A percentile compares a stretch with the other conserved stretches of the same genome.
These are phyloP conservation scores for Latheticus oryzae DNA, from an alignment of 2,888 invertebrate genomes.

Conservation along the genomic window DNA sequence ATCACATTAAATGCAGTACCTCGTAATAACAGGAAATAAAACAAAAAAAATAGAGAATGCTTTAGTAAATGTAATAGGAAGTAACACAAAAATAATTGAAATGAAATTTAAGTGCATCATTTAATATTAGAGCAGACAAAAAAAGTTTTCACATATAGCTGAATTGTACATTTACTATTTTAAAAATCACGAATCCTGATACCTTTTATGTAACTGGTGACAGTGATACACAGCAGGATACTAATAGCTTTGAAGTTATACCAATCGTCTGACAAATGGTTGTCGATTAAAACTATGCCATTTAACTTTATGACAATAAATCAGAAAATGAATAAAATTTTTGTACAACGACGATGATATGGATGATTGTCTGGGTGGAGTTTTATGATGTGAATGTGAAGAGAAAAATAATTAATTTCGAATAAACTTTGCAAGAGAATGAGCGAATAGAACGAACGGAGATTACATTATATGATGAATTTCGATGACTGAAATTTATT, in stretches of 20 bases:
- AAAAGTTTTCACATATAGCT: too few species aligned
- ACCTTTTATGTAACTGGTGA: constrained; percentile 15
- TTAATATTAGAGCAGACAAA: too few species aligned
- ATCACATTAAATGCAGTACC: too few species aligned
- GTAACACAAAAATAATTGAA: too few species aligned
- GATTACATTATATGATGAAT: constrained; percentile 35
- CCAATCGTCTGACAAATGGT: constrained; percentile 11
- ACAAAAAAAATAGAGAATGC: too few species aligned
- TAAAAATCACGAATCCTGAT: too few species aligned
- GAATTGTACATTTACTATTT: too few species aligned
- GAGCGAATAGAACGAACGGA: constrained; percentile 25
- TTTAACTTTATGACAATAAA: constrained; percentile 12
- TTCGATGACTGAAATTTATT: constrained; percentile 25
- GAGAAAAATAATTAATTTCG: constrained; percentile 23
- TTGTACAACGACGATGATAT: constrained; percentile 5
- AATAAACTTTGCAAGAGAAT: constrained; percentile 18
- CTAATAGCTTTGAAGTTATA: constrained; percentile 17
- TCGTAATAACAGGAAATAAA: too few species aligned
- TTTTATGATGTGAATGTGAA: constrained; percentile 11
- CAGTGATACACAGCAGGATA: constrained; percentile 25
- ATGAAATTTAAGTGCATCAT: too few species aligned
- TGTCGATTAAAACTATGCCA: constrained; percentile 21
- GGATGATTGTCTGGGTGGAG: constrained; percentile 10
- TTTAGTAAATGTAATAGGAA: too few species aligned
- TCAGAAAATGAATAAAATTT: constrained; percentile 3